Conservation (phyloP, 2,888 invertebrate genomes). For the Acronicta leporina region DNA sequence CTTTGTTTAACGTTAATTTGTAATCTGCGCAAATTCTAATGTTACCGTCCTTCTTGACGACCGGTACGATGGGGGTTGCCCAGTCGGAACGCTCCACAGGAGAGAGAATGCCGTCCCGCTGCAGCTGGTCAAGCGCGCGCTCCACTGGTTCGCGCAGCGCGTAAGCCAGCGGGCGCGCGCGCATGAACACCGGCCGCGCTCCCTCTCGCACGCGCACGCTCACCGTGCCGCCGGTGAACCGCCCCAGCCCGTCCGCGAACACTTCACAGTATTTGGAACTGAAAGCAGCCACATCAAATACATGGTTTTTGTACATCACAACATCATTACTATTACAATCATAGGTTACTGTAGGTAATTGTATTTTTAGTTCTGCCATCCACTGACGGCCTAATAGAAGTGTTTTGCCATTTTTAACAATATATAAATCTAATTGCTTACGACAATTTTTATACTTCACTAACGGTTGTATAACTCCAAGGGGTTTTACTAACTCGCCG, state of each 20-base stretch:
- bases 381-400: slow-evolving; percentile 4
- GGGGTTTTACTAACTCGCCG: slow-evolving; percentile 9
- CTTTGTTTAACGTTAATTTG: slow-evolving; percentile 55
- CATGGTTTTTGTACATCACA: slow-evolving; percentile 3
- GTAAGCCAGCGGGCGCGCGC: slow-evolving; percentile 39
- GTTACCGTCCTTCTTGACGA: slow-evolving; percentile 52
- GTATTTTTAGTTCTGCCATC: slow-evolving; percentile 7
- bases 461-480: slow-evolving; percentile 2
- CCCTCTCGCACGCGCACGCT: slow-evolving; percentile 33
- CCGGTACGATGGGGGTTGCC: slow-evolving; percentile 55
- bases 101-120: slow-evolving; percentile 43
- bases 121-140: slow-evolving; percentile 37
- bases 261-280: slow-evolving; percentile 5
- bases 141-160: slow-evolving; percentile 47
- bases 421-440: slow-evolving; percentile 5
- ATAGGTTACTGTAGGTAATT: not conserved
- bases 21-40: slow-evolving; percentile 56
- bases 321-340: slow-evolving; percentile 1
- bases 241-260: slow-evolving; percentile 3
- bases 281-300: not conserved
- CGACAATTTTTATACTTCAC: not conserved
- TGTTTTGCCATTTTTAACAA: slow-evolving; percentile 6
- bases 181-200: slow-evolving; percentile 41
- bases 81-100: slow-evolving; percentile 53
- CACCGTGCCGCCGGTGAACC: slow-evolving; percentile 39